phyloP scores from a whole-genome alignment of 2,113 vertebrate species.

The Phrynocephalus versicolor region DNA sequence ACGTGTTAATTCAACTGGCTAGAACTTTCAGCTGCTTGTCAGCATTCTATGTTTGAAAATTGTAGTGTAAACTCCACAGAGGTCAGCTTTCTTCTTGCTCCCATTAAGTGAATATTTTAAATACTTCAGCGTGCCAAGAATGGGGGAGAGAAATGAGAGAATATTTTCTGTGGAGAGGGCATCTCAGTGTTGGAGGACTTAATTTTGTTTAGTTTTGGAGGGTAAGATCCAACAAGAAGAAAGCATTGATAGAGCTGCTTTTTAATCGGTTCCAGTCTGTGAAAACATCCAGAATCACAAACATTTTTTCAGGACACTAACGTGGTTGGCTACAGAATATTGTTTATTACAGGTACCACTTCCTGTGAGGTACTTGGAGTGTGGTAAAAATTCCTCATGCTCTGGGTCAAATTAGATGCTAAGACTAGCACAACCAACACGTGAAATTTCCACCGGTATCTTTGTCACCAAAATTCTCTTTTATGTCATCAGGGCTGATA shows the following conservation, averaged over 20 bases:
- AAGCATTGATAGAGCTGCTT: background rate
- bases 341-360: no score
- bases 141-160: constrained; percentile 9
- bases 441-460: background rate
- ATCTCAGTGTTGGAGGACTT: background rate
- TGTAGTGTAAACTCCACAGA: constrained; percentile 2
- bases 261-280: background rate
- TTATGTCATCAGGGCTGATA: background rate
- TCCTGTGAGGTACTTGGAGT: no score
- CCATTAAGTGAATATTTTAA: constrained; percentile 19
- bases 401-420: no score
- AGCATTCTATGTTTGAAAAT: constrained; percentile 25
- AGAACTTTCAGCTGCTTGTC: constrained; percentile 20
- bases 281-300: background rate
- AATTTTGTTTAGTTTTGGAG: background rate
- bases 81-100: constrained; percentile 23
- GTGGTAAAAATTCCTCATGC: no score
- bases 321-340: no score
- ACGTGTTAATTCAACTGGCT: constrained; percentile 22
- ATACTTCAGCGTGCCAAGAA: constrained; percentile 6
- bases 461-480: rapidly evolving
- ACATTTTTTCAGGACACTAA: no score
- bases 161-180: background rate
- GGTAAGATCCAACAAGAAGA: background rate
- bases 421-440: background rate